Evolutionary conservation across 2,797 vertebrate species (phyloP).

Genomic region (Cirrhinus molitorella): DNA sequence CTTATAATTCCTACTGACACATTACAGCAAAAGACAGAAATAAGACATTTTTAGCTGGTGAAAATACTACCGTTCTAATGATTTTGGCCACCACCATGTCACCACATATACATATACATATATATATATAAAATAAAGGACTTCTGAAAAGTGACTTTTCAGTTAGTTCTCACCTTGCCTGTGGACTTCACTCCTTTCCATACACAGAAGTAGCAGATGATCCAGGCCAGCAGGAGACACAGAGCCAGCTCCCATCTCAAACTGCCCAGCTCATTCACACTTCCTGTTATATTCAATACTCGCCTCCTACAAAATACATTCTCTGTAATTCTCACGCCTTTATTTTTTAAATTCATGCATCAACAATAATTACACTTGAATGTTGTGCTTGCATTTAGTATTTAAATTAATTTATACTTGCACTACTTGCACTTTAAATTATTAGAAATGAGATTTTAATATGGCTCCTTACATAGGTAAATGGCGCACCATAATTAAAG

Average conservation of each 20-base stretch:
- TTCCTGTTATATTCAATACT: slow-evolving; percentile 88
- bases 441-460: too few relatives aligned
- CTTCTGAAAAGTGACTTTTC: background rate
- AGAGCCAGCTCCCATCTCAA: slow-evolving; percentile 92
- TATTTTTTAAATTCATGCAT: background rate
- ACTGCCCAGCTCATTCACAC: slow-evolving; percentile 84
- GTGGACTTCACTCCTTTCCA: slow-evolving; percentile 98
- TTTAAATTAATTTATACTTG: too few relatives aligned
- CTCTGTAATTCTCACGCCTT: background rate
- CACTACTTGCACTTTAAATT: too few relatives aligned
- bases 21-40: too few relatives aligned
- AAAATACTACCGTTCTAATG: too few relatives aligned
- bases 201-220: slow-evolving; percentile 96
- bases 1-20: too few relatives aligned
- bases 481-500: background rate
- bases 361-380: background rate
- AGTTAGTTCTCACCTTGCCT: slow-evolving; percentile 84
- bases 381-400: background rate
- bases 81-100: too few relatives aligned
- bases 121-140: too few relatives aligned
- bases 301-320: slow-evolving; percentile 81
- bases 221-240: slow-evolving; percentile 92
- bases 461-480: too few relatives aligned
- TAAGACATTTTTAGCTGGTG: too few relatives aligned
- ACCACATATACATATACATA: too few relatives aligned